These are phyloP conservation scores for Ursus arctos DNA, from an alignment of 2,113 vertebrate genomes.

Conservation along the genomic window DNA sequence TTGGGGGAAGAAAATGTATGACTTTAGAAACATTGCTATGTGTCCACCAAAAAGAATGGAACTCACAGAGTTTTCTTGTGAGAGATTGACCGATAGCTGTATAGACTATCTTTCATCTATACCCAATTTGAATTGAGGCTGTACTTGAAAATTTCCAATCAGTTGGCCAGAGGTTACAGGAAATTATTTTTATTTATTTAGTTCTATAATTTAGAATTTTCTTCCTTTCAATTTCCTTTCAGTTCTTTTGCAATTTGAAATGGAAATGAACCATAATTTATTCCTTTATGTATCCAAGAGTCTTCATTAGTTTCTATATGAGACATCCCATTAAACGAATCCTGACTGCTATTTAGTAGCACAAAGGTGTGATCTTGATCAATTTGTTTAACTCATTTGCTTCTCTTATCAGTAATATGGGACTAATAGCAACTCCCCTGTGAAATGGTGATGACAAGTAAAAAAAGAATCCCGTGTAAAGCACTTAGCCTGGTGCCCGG, in stretches of 20 bases:
- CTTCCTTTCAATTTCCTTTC: neutral
- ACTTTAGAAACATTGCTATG: neutral
- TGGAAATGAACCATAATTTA: slow-evolving; percentile 49
- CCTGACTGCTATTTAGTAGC: neutral
- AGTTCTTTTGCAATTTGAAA: slow-evolving; percentile 22
- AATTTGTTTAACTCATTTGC: neutral
- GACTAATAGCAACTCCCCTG: neutral
- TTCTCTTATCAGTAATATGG: neutral
- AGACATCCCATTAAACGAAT: neutral
- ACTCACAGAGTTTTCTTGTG: neutral
- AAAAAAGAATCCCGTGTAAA: neutral
- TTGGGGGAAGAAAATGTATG: neutral
- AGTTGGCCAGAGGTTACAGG: neutral
- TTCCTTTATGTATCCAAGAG: slow-evolving; percentile 31
- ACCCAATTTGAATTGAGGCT: neutral
- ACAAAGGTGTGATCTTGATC: neutral
- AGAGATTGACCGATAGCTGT: neutral
- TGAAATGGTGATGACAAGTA: neutral
- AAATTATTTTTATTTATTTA: slow-evolving; percentile 13
- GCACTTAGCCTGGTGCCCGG: neutral
- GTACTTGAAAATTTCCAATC: neutral
- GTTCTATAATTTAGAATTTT: neutral
- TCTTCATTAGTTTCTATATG: neutral
- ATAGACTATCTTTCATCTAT: neutral
- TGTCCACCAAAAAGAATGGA: neutral